Conservation (phyloP, 2,113 vertebrate species). For the Junco hyemalis region DNA sequence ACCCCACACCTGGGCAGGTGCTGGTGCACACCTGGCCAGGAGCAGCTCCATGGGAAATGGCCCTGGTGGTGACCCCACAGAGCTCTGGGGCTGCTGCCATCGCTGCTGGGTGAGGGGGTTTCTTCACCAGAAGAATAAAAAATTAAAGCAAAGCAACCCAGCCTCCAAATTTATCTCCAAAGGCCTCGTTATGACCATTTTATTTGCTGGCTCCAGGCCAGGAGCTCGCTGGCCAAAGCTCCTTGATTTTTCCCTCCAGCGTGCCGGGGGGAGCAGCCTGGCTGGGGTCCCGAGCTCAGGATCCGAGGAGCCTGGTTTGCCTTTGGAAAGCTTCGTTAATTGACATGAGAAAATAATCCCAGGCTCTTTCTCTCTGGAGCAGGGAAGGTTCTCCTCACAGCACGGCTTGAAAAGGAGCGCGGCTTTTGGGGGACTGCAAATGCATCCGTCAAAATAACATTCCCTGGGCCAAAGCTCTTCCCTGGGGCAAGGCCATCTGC, state of each 20-base stretch:
- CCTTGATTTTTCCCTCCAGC: slow-evolving; percentile 35
- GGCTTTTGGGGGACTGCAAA: slow-evolving; percentile 4
- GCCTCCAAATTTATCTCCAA: slow-evolving; percentile 39
- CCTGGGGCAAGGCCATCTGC: background rate
- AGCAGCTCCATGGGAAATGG: background rate
- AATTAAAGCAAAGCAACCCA: background rate
- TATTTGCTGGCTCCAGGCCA: slow-evolving; percentile 52
- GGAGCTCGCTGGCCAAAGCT: background rate
- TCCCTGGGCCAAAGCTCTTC: background rate
- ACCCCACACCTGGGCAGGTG: background rate
- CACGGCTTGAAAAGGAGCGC: background rate
- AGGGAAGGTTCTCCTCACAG: slow-evolving; percentile 26
- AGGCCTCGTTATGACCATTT: slow-evolving; percentile 52
- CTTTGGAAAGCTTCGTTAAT: slow-evolving; percentile 36
- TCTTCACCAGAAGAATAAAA: background rate
- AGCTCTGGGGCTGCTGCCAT: background rate
- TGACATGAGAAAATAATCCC: slow-evolving; percentile 64
- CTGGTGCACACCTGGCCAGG: background rate
- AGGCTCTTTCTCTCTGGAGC: slow-evolving; percentile 15
- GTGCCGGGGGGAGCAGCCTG: background rate
- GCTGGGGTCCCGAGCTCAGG: background rate
- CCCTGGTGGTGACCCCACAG: fast-evolving
- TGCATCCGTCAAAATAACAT: background rate
- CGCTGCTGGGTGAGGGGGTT: background rate
- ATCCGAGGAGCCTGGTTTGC: slow-evolving; percentile 15